These are phyloP conservation scores for Euglossa dilemma DNA, from an alignment of 1,140 invertebrate genomes.

Conservation along the genomic window DNA sequence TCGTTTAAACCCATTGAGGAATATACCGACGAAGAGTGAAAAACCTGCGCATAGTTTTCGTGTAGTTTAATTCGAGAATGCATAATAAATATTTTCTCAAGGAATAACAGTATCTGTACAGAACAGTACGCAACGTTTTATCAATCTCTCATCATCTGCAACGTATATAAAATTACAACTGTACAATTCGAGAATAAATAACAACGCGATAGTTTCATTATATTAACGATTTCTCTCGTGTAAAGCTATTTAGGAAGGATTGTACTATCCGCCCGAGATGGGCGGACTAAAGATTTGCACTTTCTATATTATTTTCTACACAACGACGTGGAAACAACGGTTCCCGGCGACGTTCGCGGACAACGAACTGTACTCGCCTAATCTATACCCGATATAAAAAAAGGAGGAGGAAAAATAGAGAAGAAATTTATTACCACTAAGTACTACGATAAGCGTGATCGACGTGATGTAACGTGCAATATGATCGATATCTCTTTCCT, in stretches of 20 bases:
- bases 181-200: constrained; percentile 63
- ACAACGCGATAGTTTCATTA: constrained; percentile 23
- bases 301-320: not conserved
- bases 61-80: constrained; percentile 51
- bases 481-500: not conserved
- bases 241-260: constrained; percentile 50
- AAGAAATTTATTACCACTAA: constrained; percentile 12
- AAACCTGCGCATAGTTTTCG: not conserved
- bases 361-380: not conserved
- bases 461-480: not conserved
- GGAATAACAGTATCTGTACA: constrained; percentile 39
- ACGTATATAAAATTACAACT: constrained; percentile 48
- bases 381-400: constrained; percentile 30
- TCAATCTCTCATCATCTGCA: not conserved
- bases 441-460: constrained; percentile 35
- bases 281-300: not conserved
- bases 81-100: constrained; percentile 54
- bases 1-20: too few relatives aligned
- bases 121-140: constrained; percentile 20
- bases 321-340: not conserved
- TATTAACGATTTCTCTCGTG: constrained; percentile 10
- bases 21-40: not conserved
- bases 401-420: not conserved
- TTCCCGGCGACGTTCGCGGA: not conserved
- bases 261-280: constrained; percentile 2